A percentile compares a stretch with the other conserved stretches of the same genome.
Evolutionary conservation across 2,797 vertebrate species (phyloP).

Genomic region (Channallabes apus): DNA sequence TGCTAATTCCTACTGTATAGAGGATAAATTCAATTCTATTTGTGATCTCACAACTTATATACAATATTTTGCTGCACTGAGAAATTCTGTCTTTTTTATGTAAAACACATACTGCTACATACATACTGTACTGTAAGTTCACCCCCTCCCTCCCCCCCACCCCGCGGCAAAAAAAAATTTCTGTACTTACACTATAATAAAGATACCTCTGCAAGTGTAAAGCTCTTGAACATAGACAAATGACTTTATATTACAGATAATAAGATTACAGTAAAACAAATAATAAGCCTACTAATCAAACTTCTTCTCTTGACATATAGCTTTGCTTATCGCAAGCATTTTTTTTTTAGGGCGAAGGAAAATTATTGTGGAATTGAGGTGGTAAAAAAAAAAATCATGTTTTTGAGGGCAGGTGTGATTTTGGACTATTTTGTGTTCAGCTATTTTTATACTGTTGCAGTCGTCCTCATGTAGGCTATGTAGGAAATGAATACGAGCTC

Average conservation of each 20-base stretch:
- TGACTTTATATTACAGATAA: neutral
- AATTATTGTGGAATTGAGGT: neutral
- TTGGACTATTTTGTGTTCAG: conserved; percentile 18
- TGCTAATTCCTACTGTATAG: neutral
- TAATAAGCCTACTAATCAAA: neutral
- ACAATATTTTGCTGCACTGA: neutral
- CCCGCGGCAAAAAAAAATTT: too few relatives aligned
- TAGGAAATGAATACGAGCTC: conserved; percentile 17
- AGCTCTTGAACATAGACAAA: neutral
- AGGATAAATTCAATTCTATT: neutral
- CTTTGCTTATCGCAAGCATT: neutral
- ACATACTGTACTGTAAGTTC: neutral
- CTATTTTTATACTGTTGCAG: neutral
- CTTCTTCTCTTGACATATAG: neutral
- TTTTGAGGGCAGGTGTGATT: conserved; percentile 10
- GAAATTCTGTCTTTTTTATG: neutral
- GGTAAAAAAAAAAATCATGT: neutral
- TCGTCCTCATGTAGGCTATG: neutral
- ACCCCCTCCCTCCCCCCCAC: neutral
- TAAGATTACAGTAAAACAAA: neutral
- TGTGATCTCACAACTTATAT: neutral
- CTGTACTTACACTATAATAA: neutral
- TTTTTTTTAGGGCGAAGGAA: neutral
- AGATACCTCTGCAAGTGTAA: neutral
- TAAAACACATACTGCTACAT: too few relatives aligned